A percentile compares a stretch with the other conserved stretches of the same genome.
Conservation (phyloP, 2,113 vertebrate genomes). For the Lanius collurio region DNA sequence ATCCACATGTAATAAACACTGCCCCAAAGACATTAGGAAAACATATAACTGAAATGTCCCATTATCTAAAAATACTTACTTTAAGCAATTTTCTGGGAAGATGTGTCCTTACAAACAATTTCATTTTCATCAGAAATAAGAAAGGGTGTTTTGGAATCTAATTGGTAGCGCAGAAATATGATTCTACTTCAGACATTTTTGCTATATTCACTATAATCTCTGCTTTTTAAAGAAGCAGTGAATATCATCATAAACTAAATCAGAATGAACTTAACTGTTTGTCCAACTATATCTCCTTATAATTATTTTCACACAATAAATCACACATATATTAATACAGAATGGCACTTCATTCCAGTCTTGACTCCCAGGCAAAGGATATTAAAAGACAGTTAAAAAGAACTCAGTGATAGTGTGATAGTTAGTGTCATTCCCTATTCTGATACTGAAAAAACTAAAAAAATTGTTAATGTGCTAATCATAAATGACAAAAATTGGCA, state of each 20-base stretch:
- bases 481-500: neutral
- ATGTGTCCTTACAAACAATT: neutral
- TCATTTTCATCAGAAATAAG: neutral
- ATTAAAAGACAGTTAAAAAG: neutral
- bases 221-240: neutral
- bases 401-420: neutral
- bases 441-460: neutral
- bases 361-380: neutral
- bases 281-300: neutral
- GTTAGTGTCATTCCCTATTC: neutral
- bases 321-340: neutral
- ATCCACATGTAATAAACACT: neutral
- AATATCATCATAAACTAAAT: neutral
- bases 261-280: neutral
- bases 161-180: neutral
- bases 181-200: neutral
- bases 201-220: neutral
- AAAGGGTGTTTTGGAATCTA: neutral
- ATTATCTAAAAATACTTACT: neutral
- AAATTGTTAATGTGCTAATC: neutral
- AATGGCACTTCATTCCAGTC: neutral
- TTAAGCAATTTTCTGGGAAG: neutral
- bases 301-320: neutral
- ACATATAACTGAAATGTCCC: neutral
- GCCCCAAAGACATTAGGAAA: neutral